phyloP scores from a whole-genome alignment of 2,888 invertebrate genomes.

The Leucania comma region DNA sequence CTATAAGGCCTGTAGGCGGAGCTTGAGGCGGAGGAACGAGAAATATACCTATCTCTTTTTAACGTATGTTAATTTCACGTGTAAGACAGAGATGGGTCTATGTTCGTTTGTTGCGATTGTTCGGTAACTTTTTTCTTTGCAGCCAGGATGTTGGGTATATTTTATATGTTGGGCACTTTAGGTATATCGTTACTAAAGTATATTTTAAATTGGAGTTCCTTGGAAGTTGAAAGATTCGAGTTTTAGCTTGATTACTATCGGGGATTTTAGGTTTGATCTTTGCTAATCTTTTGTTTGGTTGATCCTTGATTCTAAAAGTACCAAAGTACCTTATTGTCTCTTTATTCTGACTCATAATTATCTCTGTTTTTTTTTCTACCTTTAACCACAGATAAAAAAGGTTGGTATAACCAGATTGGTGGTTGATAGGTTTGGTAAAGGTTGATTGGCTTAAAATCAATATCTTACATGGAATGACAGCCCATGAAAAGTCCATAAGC shows the following conservation, averaged over 20 bases:
- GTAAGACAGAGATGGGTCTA: slow-evolving; percentile 67
- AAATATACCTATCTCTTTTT: slow-evolving; percentile 68
- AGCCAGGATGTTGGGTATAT: slow-evolving; percentile 58
- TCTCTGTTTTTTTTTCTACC: no score
- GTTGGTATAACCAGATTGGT: no score
- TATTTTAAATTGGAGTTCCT: slow-evolving; percentile 43
- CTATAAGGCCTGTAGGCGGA: slow-evolving; percentile 80
- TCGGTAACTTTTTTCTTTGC: slow-evolving; percentile 71
- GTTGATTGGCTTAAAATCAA: no score
- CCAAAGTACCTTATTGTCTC: no score
- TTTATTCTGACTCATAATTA: background rate
- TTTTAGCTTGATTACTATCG: slow-evolving; percentile 10
- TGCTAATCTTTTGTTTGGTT: background rate
- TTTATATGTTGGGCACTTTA: slow-evolving; percentile 50
- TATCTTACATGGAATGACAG: no score
- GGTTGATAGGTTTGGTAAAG: no score
- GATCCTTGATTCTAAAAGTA: background rate
- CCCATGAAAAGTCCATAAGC: no score
- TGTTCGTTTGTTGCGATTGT: slow-evolving; percentile 57
- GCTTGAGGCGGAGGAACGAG: slow-evolving; percentile 54
- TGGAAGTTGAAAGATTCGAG: background rate
- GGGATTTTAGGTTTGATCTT: background rate
- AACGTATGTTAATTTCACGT: slow-evolving; percentile 26
- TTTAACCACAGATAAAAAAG: no score
- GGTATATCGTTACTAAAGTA: slow-evolving; percentile 37